A percentile compares a stretch with the other conserved stretches of the same genome.
Conservation (phyloP, 1,140 invertebrate genomes). For the Drosophila subobscura region DNA sequence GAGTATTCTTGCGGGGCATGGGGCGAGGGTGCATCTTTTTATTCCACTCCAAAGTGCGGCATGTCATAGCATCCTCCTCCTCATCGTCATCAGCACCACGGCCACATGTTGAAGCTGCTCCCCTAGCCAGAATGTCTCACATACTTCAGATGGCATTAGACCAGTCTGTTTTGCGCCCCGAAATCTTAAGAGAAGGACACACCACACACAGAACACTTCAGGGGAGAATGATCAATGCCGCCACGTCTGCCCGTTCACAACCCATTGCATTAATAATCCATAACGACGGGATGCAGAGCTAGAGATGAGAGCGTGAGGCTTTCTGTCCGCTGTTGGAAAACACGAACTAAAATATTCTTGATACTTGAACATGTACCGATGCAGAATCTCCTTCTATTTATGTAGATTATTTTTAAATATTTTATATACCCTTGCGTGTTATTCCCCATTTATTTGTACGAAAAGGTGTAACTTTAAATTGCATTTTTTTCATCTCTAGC, state of each 20-base stretch:
- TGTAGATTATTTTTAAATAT: too few relatives aligned
- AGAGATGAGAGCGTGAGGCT: slow-evolving; percentile 46
- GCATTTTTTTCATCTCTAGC: slow-evolving; percentile 42
- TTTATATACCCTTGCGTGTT: too few relatives aligned
- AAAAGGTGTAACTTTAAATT: neutral
- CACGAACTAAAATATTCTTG: too few relatives aligned
- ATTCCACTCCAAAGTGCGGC: slow-evolving; percentile 27
- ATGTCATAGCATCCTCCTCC: slow-evolving; percentile 2
- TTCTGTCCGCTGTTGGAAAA: too few relatives aligned
- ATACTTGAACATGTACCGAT: too few relatives aligned
- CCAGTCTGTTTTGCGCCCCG: slow-evolving; percentile 53
- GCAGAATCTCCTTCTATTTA: too few relatives aligned
- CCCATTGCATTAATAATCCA: slow-evolving; percentile 81
- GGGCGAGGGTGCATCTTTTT: slow-evolving; percentile 41
- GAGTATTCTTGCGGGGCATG: too few relatives aligned
- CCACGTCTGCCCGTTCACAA: slow-evolving; percentile 71
- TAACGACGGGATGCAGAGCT: slow-evolving; percentile 35
- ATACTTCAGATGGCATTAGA: slow-evolving; percentile 80
- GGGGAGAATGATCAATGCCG: slow-evolving; percentile 68
- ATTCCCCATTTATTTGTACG: too few relatives aligned
- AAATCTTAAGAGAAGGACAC: slow-evolving; percentile 12
- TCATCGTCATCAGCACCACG: slow-evolving; percentile 18
- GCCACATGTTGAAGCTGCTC: slow-evolving; percentile 70
- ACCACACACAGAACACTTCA: slow-evolving; percentile 3
- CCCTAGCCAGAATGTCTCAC: slow-evolving; percentile 61